Evolutionary conservation across 1,140 invertebrate genomes (phyloP), one percentile per base, ranked within the genome.

Genomic region (Drosophila seguyi): DNA sequence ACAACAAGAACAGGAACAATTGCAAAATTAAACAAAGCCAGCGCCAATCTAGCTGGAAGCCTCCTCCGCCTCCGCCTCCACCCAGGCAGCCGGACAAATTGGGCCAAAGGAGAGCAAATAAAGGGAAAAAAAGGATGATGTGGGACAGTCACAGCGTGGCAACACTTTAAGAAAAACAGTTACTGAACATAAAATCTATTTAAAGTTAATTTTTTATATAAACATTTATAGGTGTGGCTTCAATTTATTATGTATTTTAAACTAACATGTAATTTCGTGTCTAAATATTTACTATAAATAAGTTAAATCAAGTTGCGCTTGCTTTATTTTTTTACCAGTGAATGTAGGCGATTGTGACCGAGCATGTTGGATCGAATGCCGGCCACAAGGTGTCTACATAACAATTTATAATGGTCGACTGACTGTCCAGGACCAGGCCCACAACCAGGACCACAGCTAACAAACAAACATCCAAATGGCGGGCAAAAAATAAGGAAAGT

Each of bases 11-110:
- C 36, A 52, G 52, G 44, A 59, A 47, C 74, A 67, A 76, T 76
- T 76, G 74, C 41, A 76, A 75, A 76, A 76, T 76, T 76, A 76
- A 76, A 76, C 74, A 76, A 76, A 76, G 61, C 74, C 48, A 56
- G 34, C 22, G 25, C 27, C 41, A 71, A 39, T 66, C 20, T 20
- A 31, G 52, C 36, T 31, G 71, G 34, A 34, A 34, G 41, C 22
- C 44, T 25, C 18, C 41, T 42, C 41, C 41, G 36, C 13, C 36
- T 18, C 14, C 31, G 14, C 6, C 47, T 13, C 47, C 14, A 38
- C 29, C 18, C 16, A 16, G 44, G 18, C 52, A 39, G 38, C 39
- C n/a, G 18, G 59, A 74, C 69, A 74, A 75, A 75, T 74, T 58
- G 59, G 57, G 25, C 72, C 57, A 63, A 41, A 62, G 41, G 50